Evolutionary conservation across 1,140 invertebrate genomes (phyloP).

Genomic region (Aleiodes sp.): DNA sequence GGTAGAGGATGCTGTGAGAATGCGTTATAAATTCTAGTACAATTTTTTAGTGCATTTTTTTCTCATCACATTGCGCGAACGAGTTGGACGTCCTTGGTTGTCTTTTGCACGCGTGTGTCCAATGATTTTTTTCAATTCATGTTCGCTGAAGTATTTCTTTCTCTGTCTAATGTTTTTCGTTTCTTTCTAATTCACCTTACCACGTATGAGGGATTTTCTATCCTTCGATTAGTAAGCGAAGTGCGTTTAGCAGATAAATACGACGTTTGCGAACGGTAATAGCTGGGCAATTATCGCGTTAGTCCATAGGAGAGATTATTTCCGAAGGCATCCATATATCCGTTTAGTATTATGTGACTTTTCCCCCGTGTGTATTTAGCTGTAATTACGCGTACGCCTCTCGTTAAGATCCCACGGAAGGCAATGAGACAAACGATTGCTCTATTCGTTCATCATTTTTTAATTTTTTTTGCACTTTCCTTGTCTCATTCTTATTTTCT

Average conservation of each 20-base stretch:
- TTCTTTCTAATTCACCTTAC: not conserved
- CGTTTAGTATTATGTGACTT: slow-evolving; percentile 8
- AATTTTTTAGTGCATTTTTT: not conserved
- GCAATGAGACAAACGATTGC: slow-evolving; percentile 19
- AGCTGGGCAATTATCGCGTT: slow-evolving; percentile 40
- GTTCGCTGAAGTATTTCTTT: too few relatives aligned
- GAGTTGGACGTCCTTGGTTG: slow-evolving; percentile 13
- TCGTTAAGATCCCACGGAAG: slow-evolving; percentile 32
- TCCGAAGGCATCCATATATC: slow-evolving; percentile 35
- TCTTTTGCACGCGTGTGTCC: not conserved
- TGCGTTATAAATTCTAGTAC: not conserved
- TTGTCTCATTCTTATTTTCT: not conserved
- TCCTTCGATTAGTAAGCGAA: slow-evolving; percentile 49
- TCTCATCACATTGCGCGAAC: not conserved
- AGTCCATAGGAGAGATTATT: slow-evolving; percentile 26
- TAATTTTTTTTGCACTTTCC: not conserved
- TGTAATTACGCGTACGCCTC: slow-evolving; percentile 29
- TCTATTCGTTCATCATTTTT: slow-evolving; percentile 14
- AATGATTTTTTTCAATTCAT: not conserved
- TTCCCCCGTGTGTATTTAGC: slow-evolving; percentile 4
- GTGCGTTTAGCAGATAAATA: slow-evolving; percentile 51
- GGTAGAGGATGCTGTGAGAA: not conserved
- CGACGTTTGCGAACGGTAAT: slow-evolving; percentile 41
- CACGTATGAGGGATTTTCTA: slow-evolving; percentile 6
- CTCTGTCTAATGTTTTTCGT: not conserved